Base-by-base conservation (phyloP, 2,113 vertebrate genomes). In the Myocastor coypus region DNA sequence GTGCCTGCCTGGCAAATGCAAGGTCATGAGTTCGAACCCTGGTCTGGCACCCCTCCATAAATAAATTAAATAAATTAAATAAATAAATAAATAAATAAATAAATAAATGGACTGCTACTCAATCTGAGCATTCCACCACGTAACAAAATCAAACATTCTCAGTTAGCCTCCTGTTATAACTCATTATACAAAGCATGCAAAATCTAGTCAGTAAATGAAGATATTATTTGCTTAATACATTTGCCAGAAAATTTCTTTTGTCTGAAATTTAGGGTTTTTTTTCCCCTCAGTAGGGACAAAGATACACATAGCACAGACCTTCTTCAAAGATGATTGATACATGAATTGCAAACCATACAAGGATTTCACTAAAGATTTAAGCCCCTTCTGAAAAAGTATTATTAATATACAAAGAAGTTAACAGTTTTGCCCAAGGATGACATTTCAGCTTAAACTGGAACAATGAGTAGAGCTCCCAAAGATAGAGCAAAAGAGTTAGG, bases 381-480 rank as follows among this genome's bases (percentile, higher is more conserved):
- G 80, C 26, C 32, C 68, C n/a, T 19, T 28, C 34, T 30, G 34
- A 80, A 40, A 46, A 61, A 34, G 7, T 59, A n/a, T 42, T 69
- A 52, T 46, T 68, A 81, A 75, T 46, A 7, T 52, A 42, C 37
- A 81, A 42, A 87, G 68, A 28, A 87, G 61, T 77, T 57, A 80
- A 55, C 52, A 59, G 16, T 92, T 90, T 91, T 94, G 20, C 32
- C 66, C 26, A 20, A 34, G 28, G n/a, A 59, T 93, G 42, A 69
- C 40, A 80, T 95, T 80, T 95, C 89, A 92, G n/a, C 61, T 40
- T 30, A 82, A n/a, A 92, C 34, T 86, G 77, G 4, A 84, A 28
- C 37, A 50, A 61, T 87, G 14, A 89, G 11, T 78, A 71, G 9
- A 52, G 22, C 96, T 93, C 63, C 28, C 66, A 68, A 90, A 82